Evolutionary conservation across 2,113 vertebrate species (phyloP).

Genomic region (Microtus montanus): DNA sequence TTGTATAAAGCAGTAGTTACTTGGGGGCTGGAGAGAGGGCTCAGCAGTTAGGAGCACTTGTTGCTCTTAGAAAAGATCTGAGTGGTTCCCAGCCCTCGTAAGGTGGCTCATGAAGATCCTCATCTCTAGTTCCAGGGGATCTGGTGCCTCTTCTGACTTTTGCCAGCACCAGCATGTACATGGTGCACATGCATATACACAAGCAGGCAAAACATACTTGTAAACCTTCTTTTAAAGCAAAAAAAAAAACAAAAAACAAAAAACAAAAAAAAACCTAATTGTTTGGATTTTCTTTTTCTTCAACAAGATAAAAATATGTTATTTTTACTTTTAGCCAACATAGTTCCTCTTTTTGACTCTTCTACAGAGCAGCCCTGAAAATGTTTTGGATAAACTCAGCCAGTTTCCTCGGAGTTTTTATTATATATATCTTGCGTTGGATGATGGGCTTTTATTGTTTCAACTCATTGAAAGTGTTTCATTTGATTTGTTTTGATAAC

Average conservation of each 20-base stretch:
- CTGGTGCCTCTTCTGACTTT: neutral
- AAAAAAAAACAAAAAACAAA: too few relatives aligned
- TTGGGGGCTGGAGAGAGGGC: neutral
- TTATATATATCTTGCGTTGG: neutral
- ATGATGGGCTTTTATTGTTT: constrained; percentile 15
- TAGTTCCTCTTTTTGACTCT: neutral
- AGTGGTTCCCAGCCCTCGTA: neutral
- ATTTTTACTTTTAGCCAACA: neutral
- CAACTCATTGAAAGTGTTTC: neutral
- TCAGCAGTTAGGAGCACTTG: neutral
- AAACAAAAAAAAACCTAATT: neutral
- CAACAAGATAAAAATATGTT: neutral
- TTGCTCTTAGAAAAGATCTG: neutral
- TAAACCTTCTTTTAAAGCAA: neutral
- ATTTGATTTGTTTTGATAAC: constrained; percentile 26
- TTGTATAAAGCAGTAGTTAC: constrained; percentile 8
- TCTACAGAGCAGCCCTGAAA: neutral
- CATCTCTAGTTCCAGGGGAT: neutral
- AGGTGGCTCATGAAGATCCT: neutral
- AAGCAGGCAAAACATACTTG: neutral
- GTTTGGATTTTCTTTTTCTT: constrained; percentile 15
- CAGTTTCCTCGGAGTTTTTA: neutral
- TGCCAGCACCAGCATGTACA: neutral
- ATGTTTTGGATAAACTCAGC: constrained; percentile 15
- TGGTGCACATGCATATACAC: neutral